Percentiles rank a stretch among this genome's conserved stretches.
These are phyloP conservation scores for Neria commutata DNA, from an alignment of 2,888 invertebrate genomes.

Conservation along the genomic window DNA sequence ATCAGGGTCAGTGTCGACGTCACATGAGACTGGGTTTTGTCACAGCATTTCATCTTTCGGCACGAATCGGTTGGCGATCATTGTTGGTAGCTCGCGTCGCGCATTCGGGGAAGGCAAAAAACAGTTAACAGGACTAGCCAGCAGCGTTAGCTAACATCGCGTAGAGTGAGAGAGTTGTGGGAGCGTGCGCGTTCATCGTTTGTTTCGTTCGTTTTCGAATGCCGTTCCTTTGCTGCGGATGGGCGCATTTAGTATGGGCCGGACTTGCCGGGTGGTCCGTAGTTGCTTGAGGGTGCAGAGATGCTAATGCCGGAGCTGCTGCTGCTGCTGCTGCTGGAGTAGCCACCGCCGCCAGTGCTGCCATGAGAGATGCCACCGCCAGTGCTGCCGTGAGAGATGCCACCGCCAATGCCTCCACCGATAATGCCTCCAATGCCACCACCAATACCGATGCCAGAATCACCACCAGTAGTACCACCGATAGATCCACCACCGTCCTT, in stretches of 20 bases:
- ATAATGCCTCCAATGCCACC: conserved; percentile 39
- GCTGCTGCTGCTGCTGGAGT: conserved; percentile 50
- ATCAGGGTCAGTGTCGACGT: conserved; percentile 1
- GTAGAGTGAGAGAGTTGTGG: no score
- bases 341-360: conserved; percentile 46
- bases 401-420: conserved; percentile 37
- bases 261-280: conserved; percentile 75
- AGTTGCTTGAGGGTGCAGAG: conserved; percentile 63
- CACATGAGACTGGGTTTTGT: conserved; percentile 15
- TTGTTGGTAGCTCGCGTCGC: no score
- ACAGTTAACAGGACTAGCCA: conserved; percentile 55
- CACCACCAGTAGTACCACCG: conserved; percentile 38
- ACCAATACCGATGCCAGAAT: conserved; percentile 40
- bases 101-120: no score
- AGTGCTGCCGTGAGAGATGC: conserved; percentile 31
- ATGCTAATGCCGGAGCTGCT: conserved; percentile 45
- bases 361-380: conserved; percentile 24
- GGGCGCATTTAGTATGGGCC: conserved; percentile 66
- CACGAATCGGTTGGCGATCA: no score
- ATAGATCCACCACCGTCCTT: conserved; percentile 52
- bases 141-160: conserved; percentile 45
- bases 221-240: conserved; percentile 12
- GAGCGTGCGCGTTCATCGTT: conserved; percentile 13
- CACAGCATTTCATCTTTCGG: conserved; percentile 30
- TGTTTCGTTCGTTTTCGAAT: neutral